phyloP scores from a whole-genome alignment of 1,140 invertebrate genomes.

The Paraescarpia echinospica region DNA sequence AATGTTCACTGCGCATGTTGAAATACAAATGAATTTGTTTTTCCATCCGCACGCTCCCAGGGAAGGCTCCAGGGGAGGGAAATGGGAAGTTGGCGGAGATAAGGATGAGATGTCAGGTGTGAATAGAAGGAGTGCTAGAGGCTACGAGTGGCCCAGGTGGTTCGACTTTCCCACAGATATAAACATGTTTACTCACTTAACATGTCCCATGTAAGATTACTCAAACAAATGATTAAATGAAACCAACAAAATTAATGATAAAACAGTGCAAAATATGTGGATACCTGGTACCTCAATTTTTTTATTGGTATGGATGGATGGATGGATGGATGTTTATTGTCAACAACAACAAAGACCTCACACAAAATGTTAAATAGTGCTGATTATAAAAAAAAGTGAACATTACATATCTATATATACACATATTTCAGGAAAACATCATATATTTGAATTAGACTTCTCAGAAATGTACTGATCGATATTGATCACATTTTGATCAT shows the following conservation, averaged over 20 bases:
- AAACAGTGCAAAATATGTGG: background rate
- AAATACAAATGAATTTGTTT: slow-evolving; percentile 2
- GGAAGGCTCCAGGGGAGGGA: background rate
- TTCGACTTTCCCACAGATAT: background rate
- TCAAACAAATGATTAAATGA: background rate
- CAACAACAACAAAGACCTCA: too few relatives aligned
- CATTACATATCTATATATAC: too few relatives aligned
- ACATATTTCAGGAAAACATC: background rate
- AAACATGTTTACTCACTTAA: background rate
- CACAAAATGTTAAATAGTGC: too few relatives aligned
- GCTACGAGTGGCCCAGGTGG: background rate
- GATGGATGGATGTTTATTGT: too few relatives aligned
- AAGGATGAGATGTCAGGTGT: background rate
- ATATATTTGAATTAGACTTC: background rate
- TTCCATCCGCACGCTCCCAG: background rate
- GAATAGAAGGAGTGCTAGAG: background rate
- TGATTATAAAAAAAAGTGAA: too few relatives aligned
- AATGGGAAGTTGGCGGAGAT: background rate
- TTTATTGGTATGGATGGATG: background rate
- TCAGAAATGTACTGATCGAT: background rate
- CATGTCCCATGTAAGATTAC: background rate
- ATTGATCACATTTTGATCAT: background rate
- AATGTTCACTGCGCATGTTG: background rate
- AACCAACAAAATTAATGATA: background rate
- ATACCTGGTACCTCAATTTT: background rate